Conservation (phyloP, 2,888 invertebrate species). For the Chrysina gloriosa region DNA sequence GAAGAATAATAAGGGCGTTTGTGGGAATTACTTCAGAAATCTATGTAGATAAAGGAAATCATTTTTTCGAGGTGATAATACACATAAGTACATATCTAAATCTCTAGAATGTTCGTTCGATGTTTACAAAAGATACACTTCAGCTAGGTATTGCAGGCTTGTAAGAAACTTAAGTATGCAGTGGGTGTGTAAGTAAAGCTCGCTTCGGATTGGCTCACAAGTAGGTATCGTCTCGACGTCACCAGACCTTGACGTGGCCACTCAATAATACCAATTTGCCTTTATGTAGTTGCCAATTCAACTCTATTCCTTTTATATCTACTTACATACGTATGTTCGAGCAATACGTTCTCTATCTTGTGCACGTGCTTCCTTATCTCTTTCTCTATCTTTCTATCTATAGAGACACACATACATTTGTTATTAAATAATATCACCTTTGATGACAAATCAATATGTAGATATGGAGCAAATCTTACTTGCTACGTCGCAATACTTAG, state of each 20-base stretch:
- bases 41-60: no score
- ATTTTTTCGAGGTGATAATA: no score
- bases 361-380: not conserved
- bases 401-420: not conserved
- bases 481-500: not conserved
- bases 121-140: slow-evolving; percentile 19
- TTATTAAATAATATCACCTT: slow-evolving; percentile 21
- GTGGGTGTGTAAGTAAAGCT: slow-evolving; percentile 12
- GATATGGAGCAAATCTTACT: not conserved
- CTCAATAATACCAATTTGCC: not conserved
- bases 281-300: slow-evolving; percentile 23
- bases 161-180: not conserved
- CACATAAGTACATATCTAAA: no score
- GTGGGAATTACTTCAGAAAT: no score
- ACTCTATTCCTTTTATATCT: not conserved
- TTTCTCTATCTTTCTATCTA: not conserved
- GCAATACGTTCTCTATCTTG: not conserved
- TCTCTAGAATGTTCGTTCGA: not conserved
- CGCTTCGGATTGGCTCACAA: slow-evolving; percentile 3
- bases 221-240: slow-evolving; percentile 19
- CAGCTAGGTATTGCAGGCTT: not conserved
- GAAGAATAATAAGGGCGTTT: no score
- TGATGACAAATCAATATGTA: slow-evolving; percentile 22
- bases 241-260: slow-evolving; percentile 24
- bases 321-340: not conserved